Conservation (phyloP, 2,888 invertebrate genomes). For the Scaptomyza parva region DNA sequence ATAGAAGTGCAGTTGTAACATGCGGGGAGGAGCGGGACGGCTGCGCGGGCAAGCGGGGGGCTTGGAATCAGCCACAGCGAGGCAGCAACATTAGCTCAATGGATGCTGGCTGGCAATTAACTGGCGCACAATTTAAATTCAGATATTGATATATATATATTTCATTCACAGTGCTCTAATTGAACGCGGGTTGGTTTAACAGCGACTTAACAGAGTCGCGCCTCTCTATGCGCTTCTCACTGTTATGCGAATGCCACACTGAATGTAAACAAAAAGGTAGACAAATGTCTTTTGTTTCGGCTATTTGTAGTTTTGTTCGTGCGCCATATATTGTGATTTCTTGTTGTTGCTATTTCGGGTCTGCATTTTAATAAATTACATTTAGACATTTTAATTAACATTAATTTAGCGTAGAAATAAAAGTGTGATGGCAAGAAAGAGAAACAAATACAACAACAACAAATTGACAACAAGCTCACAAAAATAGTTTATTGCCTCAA, state of each 20-base stretch:
- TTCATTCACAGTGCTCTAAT: conserved; percentile 32
- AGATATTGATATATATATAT: conserved; percentile 6
- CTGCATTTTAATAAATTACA: conserved; percentile 53
- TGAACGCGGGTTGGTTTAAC: conserved; percentile 31
- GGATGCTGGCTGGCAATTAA: conserved; percentile 50
- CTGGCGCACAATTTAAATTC: conserved; percentile 25
- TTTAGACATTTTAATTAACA: conserved; percentile 74
- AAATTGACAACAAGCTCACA: conserved; percentile 29
- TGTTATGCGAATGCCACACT: conserved; percentile 12
- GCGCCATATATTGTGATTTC: conserved; percentile 22
- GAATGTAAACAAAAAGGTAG: conserved; percentile 5
- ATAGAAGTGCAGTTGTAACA: conserved; percentile 94
- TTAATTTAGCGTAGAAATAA: conserved; percentile 68
- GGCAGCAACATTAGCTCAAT: conserved; percentile 37
- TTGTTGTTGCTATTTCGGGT: conserved; percentile 5
- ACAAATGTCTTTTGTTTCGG: conserved; percentile 16
- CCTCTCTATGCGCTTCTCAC: conserved; percentile 50
- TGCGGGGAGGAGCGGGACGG: conserved; percentile 83
- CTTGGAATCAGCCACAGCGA: conserved; percentile 41
- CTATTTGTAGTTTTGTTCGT: conserved; percentile 25
- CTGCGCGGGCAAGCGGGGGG: conserved; percentile 25
- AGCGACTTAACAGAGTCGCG: conserved; percentile 33
- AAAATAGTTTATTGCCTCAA: conserved; percentile 42
- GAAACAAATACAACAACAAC: conserved; percentile 21
- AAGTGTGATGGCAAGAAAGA: conserved; percentile 25